A percentile compares a stretch with the other conserved stretches of the same genome.
Evolutionary conservation across 2,113 vertebrate species (phyloP).

Genomic region (Neoarius graeffei): DNA sequence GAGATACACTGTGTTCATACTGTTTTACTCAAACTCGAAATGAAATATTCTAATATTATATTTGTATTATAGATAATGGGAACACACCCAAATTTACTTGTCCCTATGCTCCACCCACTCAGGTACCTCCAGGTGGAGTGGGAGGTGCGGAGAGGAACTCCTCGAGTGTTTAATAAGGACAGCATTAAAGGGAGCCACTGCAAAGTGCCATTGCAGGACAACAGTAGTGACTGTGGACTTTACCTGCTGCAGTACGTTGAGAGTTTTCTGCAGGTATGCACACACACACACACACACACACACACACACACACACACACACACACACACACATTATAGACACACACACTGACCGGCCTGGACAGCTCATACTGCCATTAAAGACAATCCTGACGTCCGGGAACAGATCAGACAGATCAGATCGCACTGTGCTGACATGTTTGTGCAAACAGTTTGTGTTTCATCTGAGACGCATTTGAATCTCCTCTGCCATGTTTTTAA

Average conservation of each 20-base stretch:
- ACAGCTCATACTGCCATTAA: background rate
- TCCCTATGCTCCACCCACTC: constrained; percentile 10
- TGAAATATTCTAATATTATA: no score
- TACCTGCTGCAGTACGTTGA: constrained; percentile 92
- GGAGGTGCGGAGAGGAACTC: constrained; percentile 79
- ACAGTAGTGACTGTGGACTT: constrained; percentile 90
- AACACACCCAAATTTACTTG: background rate
- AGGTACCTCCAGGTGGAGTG: constrained; percentile 94
- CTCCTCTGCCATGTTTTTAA: background rate
- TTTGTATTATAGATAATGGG: background rate
- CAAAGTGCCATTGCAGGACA: constrained; percentile 90
- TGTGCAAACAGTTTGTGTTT: background rate
- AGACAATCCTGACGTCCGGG: background rate
- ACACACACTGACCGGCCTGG: background rate
- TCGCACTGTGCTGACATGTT: background rate
- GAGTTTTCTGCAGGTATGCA: constrained; percentile 87
- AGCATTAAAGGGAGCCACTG: constrained; percentile 77
- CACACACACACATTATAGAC: constrained; percentile 18
- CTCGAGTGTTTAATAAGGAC: constrained; percentile 76
- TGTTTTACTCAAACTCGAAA: no score
- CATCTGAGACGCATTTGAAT: background rate
- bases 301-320: background rate
- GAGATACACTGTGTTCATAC: no score
- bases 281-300: background rate
- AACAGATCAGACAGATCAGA: no score